Base-by-base conservation (phyloP, 2,113 vertebrate genomes). In the Trematocara nigrifrons region DNA sequence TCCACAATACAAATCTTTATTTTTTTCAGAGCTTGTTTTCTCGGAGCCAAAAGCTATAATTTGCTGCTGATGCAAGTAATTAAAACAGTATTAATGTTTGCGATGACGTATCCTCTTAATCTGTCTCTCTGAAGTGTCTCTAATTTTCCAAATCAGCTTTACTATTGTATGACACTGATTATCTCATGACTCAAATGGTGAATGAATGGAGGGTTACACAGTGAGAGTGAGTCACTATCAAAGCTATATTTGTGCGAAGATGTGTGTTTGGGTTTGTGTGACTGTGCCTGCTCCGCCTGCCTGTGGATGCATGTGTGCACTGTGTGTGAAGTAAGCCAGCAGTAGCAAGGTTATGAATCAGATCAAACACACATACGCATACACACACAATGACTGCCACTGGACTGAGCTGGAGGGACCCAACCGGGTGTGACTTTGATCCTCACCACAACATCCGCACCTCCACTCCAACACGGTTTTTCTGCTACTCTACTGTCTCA, bases 191-290 rank as follows among this genome's bases (percentile, higher is more conserved):
- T 95, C 88, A 95, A 87, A 91, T 86, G 85, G 71, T 93, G 92
- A 91, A 92, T 95, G 92, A 92, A 93, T 47, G 86, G 80, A 81
- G 86, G 85, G 84, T 91, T 90, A 86, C 89, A 77, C 87, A 74
- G 85, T 85, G 33, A 22, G 81, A 92, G 88, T 93, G 87, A 94
- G 64, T 94, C 92, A 92, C 90, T 93, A 85, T 91, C 88, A 90
- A 92, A 93, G 94, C 94, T 90, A 86, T 89, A 86, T 92, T 88
- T 93, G 88, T 86, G 86, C 6, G 1, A 35, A 53, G 31, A 29
- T 82, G 84, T 87, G 86, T 84, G 59, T 85, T 53, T 87, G 86
- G 80, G 66, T 83, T 53, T 82, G 81, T 87, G 88, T 78, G 84
- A 66, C 59, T 82, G 66, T 86, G 79, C 76, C 42, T 81, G 81